These are phyloP conservation scores for Saturnia japonica DNA, from an alignment of 2,888 invertebrate genomes.

Conservation along the genomic window DNA sequence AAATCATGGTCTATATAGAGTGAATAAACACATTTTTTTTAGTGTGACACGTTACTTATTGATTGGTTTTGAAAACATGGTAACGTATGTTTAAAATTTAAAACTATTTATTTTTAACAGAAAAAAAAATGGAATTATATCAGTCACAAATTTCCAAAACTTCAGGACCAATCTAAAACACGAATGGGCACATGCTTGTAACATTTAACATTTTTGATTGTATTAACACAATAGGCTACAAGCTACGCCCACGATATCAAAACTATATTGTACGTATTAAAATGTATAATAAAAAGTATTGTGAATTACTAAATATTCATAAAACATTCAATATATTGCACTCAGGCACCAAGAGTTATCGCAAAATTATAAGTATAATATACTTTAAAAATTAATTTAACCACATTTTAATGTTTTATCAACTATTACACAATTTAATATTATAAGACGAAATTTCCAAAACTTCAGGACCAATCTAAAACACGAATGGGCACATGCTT, in stretches of 20 bases:
- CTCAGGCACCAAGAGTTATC: slow-evolving; percentile 10
- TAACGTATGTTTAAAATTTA: slow-evolving; percentile 21
- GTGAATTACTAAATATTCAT: not conserved
- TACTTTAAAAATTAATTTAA: no score
- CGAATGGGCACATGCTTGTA: slow-evolving; percentile 32
- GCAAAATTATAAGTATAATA: not conserved
- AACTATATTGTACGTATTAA: slow-evolving; percentile 15
- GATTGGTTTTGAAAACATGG: slow-evolving; percentile 51
- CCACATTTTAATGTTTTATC: not conserved
- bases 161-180: slow-evolving; percentile 6
- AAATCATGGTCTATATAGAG: slow-evolving; percentile 45
- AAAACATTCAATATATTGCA: slow-evolving; percentile 11
- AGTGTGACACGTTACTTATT: slow-evolving; percentile 44
- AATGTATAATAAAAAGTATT: slow-evolving; percentile 1
- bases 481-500: slow-evolving; percentile 31
- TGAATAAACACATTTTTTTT: slow-evolving; percentile 41
- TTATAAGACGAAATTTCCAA: no score
- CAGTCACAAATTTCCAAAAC: no score
- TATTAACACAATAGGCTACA: slow-evolving; percentile 24
- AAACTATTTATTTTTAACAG: not conserved
- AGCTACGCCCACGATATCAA: slow-evolving; percentile 35
- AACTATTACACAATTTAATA: not conserved
- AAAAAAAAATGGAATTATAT: not conserved
- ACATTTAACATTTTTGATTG: slow-evolving; percentile 24
- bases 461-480: not conserved